Conservation (phyloP, 2,113 vertebrate genomes). For the Platysteira castanea region DNA sequence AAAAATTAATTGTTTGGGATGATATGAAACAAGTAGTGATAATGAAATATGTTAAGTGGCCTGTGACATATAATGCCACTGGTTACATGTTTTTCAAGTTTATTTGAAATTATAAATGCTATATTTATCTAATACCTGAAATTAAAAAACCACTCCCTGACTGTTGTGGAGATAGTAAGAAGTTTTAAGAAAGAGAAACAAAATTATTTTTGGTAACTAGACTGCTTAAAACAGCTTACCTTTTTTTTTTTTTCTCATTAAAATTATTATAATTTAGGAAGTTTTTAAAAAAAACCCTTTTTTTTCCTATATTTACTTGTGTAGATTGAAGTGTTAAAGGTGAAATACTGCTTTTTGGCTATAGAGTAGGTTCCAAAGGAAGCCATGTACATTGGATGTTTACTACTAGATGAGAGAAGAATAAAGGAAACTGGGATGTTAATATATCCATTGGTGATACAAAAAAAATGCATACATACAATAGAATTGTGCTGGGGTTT, state of each 20-base stretch:
- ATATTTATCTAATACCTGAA: not conserved
- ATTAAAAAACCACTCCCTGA: not conserved
- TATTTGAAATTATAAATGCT: not conserved
- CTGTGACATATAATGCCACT: not conserved
- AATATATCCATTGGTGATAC: not conserved
- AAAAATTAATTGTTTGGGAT: not conserved
- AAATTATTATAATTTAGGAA: not conserved
- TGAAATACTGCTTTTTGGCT: not conserved
- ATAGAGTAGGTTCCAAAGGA: not conserved
- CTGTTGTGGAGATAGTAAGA: not conserved
- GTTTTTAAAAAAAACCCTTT: not conserved
- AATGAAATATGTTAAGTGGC: not conserved
- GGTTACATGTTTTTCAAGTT: not conserved
- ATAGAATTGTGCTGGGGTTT: not conserved
- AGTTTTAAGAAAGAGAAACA: not conserved
- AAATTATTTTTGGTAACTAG: not conserved
- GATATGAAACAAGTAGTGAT: not conserved
- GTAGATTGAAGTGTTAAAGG: not conserved
- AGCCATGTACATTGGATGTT: not conserved
- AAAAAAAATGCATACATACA: not conserved
- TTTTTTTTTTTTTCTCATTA: not conserved
- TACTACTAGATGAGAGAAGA: not conserved
- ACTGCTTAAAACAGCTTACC: not conserved
- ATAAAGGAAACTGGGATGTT: not conserved
- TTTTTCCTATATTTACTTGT: not conserved